Conservation (phyloP, 1,140 invertebrate genomes). For the Drosophila navojoa region DNA sequence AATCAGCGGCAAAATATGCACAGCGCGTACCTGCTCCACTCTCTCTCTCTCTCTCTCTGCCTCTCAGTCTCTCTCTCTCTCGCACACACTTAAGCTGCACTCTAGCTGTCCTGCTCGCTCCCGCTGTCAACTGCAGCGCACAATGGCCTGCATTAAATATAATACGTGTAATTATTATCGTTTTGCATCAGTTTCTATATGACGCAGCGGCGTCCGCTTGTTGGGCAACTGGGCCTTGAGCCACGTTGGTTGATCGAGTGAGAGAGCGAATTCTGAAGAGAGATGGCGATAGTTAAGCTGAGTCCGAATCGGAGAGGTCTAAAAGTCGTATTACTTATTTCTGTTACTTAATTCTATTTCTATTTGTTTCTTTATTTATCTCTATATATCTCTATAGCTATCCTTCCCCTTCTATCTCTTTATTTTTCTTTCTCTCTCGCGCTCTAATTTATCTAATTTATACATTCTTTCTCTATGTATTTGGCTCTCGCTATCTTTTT, state of each 20-base stretch:
- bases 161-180: slow-evolving; percentile 81
- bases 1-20: slow-evolving; percentile 67
- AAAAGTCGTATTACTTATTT: too few relatives aligned
- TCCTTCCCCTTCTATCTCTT: background rate
- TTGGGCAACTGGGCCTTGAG: background rate
- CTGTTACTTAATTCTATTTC: too few relatives aligned
- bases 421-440: too few relatives aligned
- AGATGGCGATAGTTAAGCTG: too few relatives aligned
- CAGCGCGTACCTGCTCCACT: slow-evolving; percentile 11
- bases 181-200: slow-evolving; percentile 67
- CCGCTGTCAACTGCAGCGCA: slow-evolving; percentile 19
- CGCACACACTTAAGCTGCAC: background rate
- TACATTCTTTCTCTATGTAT: background rate
- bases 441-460: background rate
- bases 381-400: background rate
- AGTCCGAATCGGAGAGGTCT: too few relatives aligned
- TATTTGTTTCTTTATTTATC: background rate
- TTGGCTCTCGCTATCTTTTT: too few relatives aligned
- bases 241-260: background rate
- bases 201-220: slow-evolving; percentile 7
- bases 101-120: background rate
- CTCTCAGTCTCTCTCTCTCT: background rate
- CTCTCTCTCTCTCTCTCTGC: background rate
- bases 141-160: slow-evolving; percentile 70
- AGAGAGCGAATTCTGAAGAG: too few relatives aligned